These are phyloP conservation scores for Novumbra hubbsi DNA, from an alignment of 2,797 vertebrate species.

Conservation along the genomic window DNA sequence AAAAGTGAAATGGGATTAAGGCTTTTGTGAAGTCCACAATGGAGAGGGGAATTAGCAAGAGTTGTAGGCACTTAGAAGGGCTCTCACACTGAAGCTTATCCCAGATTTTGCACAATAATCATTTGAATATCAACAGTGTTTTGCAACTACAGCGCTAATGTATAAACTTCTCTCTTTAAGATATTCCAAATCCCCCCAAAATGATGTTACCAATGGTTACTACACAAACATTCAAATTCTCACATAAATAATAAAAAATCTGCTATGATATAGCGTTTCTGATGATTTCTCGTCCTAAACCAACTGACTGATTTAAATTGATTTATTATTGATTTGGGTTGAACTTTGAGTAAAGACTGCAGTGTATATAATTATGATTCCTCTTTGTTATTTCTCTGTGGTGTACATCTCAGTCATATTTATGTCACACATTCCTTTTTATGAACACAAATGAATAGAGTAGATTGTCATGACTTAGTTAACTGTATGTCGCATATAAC, in stretches of 20 bases:
- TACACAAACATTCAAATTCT: conserved; percentile 77
- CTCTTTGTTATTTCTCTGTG: not conserved
- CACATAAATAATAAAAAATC: conserved; percentile 55
- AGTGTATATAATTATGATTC: not conserved
- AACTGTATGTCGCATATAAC: not conserved
- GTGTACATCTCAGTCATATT: not conserved
- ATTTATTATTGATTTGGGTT: not conserved
- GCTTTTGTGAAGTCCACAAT: conserved; percentile 98
- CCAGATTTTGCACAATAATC: conserved; percentile 99
- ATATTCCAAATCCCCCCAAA: conserved; percentile 83
- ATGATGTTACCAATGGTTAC: conserved; percentile 80
- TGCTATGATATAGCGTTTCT: conserved; percentile 6
- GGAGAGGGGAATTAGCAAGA: conserved; percentile 99
- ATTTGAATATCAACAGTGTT: conserved; percentile 99
- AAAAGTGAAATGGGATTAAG: conserved; percentile 99
- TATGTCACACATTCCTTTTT: not conserved
- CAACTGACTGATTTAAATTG: not conserved
- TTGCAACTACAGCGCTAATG: conserved; percentile 99
- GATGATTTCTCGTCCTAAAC: not conserved
- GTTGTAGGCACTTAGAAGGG: conserved; percentile 99
- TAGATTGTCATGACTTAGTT: not conserved
- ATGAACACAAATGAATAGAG: not conserved
- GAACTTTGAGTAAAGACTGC: not conserved
- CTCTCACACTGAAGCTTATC: conserved; percentile 99
- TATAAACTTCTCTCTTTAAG: conserved; percentile 99